These are phyloP conservation scores for Lysandra bellargus DNA, from an alignment of 2,888 invertebrate species.

Conservation along the genomic window DNA sequence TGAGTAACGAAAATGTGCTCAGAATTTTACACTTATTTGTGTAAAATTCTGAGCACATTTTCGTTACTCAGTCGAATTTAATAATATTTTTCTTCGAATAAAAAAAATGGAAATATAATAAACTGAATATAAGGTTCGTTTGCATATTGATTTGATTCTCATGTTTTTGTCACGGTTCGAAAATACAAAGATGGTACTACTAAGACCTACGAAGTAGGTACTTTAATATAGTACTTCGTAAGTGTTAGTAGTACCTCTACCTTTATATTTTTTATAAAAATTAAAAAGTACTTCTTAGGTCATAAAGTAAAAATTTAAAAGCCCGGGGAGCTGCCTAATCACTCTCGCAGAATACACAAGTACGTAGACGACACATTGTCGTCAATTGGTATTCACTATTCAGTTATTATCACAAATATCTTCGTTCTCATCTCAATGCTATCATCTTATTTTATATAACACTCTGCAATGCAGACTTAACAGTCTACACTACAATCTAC, in stretches of 20 bases:
- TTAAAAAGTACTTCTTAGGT: too few relatives aligned
- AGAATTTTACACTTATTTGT: not conserved
- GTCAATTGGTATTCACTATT: not conserved
- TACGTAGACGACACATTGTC: not conserved
- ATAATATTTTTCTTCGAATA: not conserved
- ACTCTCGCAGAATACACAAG: not conserved
- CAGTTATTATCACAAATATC: not conserved
- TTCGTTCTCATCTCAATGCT: not conserved
- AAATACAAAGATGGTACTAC: too few relatives aligned
- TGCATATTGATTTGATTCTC: too few relatives aligned
- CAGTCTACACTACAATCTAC: not conserved
- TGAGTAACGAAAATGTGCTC: not conserved
- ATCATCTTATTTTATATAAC: conserved; percentile 22
- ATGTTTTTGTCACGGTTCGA: too few relatives aligned
- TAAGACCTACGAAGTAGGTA: too few relatives aligned
- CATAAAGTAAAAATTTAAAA: too few relatives aligned
- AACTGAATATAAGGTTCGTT: too few relatives aligned
- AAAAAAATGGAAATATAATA: too few relatives aligned
- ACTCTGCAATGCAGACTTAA: conserved; percentile 27
- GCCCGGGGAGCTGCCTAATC: not conserved
- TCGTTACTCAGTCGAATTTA: not conserved
- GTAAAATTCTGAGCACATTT: not conserved
- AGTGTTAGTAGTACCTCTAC: too few relatives aligned
- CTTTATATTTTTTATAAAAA: too few relatives aligned
- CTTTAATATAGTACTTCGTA: too few relatives aligned